Evolutionary conservation across 2,888 invertebrate genomes (phyloP).

Genomic region (Piscicola geometra): DNA sequence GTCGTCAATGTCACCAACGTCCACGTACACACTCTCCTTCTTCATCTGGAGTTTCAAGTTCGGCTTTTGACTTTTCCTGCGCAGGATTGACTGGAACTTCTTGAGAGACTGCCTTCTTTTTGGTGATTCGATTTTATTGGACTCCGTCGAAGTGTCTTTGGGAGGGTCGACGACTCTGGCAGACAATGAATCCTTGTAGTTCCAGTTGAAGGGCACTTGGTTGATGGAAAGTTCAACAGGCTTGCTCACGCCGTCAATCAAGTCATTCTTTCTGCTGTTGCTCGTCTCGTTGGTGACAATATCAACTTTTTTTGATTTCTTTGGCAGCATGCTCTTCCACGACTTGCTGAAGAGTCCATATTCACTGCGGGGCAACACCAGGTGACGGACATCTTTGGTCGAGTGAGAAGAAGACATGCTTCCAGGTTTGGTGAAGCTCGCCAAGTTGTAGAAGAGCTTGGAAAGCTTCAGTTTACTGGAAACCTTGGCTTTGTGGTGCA

Average conservation of each 20-base stretch:
- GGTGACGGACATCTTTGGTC: background rate
- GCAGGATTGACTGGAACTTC: background rate
- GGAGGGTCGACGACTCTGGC: too few relatives aligned
- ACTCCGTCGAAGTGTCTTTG: background rate
- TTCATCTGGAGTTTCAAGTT: background rate
- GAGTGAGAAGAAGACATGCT: background rate
- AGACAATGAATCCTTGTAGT: too few relatives aligned
- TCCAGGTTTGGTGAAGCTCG: background rate
- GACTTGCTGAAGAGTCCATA: too few relatives aligned
- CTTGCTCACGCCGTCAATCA: background rate
- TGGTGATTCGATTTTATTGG: background rate
- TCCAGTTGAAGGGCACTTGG: constrained; percentile 8
- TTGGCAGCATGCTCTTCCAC: too few relatives aligned
- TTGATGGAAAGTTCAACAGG: constrained; percentile 10
- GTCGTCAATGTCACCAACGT: constrained; percentile 12
- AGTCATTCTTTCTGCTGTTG: background rate
- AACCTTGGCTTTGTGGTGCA: background rate
- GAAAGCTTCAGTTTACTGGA: background rate
- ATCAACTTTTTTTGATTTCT: too few relatives aligned
- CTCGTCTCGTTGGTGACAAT: background rate
- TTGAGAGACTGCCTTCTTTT: background rate
- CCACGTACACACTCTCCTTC: constrained; percentile 25
- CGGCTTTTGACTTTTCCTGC: background rate
- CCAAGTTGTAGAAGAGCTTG: background rate
- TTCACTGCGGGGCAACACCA: background rate